Evolutionary conservation across 2,113 vertebrate genomes (phyloP).

Genomic region (Peromyscus maniculatus): DNA sequence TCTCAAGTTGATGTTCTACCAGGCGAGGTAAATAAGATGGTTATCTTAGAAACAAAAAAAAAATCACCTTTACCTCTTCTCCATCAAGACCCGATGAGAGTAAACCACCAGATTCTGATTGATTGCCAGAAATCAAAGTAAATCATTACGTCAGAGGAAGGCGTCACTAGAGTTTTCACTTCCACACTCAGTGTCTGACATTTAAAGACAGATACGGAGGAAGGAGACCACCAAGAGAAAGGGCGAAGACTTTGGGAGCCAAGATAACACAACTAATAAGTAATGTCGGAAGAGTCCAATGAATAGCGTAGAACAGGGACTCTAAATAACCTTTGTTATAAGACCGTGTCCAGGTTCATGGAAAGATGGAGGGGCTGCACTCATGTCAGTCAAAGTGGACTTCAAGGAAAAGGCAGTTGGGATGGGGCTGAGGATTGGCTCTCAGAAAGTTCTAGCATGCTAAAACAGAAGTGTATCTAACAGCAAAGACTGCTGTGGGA

Average conservation of each 20-base stretch:
- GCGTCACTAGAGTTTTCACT: background rate
- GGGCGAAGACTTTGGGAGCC: background rate
- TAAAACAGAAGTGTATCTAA: background rate
- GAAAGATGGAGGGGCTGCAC: background rate
- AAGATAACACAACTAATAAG: background rate
- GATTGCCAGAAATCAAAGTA: background rate
- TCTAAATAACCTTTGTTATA: background rate
- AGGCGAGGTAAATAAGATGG: background rate
- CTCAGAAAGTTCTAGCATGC: background rate
- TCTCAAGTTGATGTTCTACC: background rate
- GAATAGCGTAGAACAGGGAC: background rate
- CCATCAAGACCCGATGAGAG: background rate
- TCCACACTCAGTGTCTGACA: background rate
- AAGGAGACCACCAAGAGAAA: background rate
- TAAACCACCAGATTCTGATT: background rate
- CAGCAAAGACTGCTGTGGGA: too few relatives aligned
- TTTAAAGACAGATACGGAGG: background rate
- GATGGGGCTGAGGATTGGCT: background rate
- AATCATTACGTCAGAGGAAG: background rate
- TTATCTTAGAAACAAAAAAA: background rate
- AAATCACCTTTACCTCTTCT: background rate
- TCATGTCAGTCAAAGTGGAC: background rate
- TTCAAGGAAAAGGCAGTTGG: background rate
- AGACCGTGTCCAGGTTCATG: background rate
- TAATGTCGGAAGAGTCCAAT: background rate